Evolutionary conservation across 2,113 vertebrate species (phyloP).

Genomic region (Atlantisia rogersi): DNA sequence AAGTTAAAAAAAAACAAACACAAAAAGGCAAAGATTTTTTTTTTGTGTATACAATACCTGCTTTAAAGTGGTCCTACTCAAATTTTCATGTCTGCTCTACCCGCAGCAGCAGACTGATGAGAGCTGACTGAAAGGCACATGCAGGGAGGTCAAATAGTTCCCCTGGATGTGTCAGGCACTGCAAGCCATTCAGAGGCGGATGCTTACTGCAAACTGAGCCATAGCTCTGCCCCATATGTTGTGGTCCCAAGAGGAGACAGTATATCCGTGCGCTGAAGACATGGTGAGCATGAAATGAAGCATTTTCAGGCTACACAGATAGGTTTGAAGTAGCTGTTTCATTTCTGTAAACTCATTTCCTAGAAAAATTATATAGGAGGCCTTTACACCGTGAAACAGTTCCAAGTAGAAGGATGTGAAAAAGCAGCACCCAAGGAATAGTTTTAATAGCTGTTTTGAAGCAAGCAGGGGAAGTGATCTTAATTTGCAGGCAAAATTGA

Average conservation of each 20-base stretch:
- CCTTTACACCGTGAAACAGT: neutral
- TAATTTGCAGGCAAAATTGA: neutral
- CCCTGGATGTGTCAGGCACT: neutral
- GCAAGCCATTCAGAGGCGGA: neutral
- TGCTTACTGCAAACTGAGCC: neutral
- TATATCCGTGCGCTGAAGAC: neutral
- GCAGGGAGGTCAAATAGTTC: neutral
- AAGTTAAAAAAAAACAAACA: neutral
- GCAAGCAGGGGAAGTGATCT: neutral
- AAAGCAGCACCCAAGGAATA: neutral
- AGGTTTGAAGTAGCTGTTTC: neutral
- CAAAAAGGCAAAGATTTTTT: neutral
- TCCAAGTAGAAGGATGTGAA: neutral
- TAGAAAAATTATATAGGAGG: neutral
- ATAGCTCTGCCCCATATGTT: neutral
- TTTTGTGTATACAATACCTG: conserved; percentile 9
- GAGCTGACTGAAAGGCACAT: neutral
- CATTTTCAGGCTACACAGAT: neutral
- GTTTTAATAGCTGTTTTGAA: neutral
- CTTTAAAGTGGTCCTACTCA: conserved; percentile 24
- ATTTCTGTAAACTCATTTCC: neutral
- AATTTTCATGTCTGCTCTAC: conserved; percentile 11
- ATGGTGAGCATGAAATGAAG: neutral
- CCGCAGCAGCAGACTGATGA: neutral
- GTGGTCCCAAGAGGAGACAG: neutral